Evolutionary conservation across 2,888 invertebrate species (phyloP).

Genomic region (Ophraella communa): DNA sequence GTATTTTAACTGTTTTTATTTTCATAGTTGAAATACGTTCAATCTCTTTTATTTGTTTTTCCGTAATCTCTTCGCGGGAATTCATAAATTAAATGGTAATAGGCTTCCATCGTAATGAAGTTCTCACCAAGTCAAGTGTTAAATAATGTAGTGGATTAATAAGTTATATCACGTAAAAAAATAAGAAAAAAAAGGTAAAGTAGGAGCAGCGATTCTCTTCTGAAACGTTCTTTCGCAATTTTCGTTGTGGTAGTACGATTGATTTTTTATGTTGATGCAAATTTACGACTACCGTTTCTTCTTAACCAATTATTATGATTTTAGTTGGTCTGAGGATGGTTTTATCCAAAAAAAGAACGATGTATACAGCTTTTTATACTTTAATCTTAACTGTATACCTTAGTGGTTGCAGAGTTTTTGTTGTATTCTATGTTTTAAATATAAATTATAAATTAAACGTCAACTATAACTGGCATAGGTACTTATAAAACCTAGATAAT

Average conservation of each 20-base stretch:
- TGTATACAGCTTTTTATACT: too few species aligned
- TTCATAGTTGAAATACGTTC: not conserved
- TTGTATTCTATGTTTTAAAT: too few species aligned
- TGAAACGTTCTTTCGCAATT: not conserved
- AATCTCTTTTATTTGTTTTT: slow-evolving; percentile 20
- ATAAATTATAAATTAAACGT: too few species aligned
- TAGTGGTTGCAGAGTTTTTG: too few species aligned
- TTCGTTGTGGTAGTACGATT: not conserved
- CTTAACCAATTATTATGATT: not conserved
- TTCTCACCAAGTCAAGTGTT: slow-evolving; percentile 31
- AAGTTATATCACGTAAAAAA: not conserved
- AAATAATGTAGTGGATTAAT: not conserved
- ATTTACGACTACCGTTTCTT: too few species aligned
- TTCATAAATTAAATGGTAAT: slow-evolving; percentile 27
- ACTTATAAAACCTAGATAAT: too few species aligned
- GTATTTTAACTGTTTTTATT: not conserved
- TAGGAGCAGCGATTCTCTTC: not conserved
- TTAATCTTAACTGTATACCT: too few species aligned
- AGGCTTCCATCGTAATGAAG: slow-evolving; percentile 31
- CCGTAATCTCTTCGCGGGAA: slow-evolving; percentile 26
- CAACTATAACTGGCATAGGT: too few species aligned
- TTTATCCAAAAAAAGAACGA: too few species aligned
- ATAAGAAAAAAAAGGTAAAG: not conserved
- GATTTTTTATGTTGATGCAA: not conserved
- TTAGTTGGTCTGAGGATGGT: too few species aligned